Percentiles rank a stretch among this genome's conserved stretches.
phyloP scores from a whole-genome alignment of 2,797 vertebrate species.

The Octomys mimax region DNA sequence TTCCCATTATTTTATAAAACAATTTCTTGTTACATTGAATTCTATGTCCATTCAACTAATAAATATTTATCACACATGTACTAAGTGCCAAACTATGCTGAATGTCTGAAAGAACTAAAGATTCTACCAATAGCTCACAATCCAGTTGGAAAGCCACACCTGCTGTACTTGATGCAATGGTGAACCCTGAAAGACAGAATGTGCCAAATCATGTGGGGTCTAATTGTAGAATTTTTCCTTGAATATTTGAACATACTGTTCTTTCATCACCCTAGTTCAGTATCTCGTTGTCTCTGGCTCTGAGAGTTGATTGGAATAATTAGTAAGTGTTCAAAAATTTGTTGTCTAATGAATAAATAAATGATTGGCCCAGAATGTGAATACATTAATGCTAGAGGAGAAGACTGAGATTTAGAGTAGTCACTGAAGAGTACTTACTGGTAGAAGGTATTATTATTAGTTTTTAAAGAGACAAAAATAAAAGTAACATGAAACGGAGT shows the following conservation, averaged over 20 bases:
- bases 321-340: constrained; percentile 7
- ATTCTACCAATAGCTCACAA: neutral
- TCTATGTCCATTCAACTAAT: neutral
- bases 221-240: neutral
- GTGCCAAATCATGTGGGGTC: neutral
- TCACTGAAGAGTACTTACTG: neutral
- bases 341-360: constrained; percentile 29
- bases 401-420: neutral
- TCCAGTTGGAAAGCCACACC: constrained; percentile 47
- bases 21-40: neutral
- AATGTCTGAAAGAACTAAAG: constrained; percentile 36
- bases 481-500: neutral
- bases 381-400: neutral
- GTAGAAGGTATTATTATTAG: neutral
- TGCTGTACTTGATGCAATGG: neutral
- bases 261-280: neutral
- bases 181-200: neutral
- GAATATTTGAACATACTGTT: neutral
- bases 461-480: neutral
- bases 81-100: neutral
- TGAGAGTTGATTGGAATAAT: constrained; percentile 35
- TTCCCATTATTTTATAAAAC: neutral
- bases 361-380: constrained; percentile 4
- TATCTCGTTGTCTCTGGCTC: neutral
- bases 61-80: constrained; percentile 52